Evolutionary conservation across 2,113 vertebrate genomes (phyloP).

Genomic region (Alligator mississippiensis): DNA sequence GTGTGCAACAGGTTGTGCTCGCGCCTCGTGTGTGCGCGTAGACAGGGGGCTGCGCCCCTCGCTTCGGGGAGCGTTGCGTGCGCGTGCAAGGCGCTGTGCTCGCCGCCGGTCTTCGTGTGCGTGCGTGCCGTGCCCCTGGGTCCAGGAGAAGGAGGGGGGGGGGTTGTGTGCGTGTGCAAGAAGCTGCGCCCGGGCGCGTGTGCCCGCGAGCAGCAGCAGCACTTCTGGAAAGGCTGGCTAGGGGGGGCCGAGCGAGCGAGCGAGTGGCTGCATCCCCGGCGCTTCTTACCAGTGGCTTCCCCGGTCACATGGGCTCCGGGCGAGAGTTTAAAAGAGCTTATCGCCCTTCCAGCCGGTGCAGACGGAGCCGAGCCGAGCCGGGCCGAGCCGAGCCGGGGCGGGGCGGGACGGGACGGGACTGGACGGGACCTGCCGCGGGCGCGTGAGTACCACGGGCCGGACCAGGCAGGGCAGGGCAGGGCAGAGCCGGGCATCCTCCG

Average conservation of each 20-base stretch:
- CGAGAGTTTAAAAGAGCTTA: slow-evolving; percentile 77
- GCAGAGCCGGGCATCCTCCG: too few species aligned
- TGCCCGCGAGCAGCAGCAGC: not conserved
- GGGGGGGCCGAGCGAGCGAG: slow-evolving; percentile 62
- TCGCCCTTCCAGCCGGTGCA: slow-evolving; percentile 66
- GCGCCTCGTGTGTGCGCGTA: not conserved
- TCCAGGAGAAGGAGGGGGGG: too few species aligned
- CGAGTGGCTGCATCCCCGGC: slow-evolving; percentile 65
- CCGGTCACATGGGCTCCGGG: slow-evolving; percentile 75
- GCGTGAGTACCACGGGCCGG: slow-evolving; percentile 45
- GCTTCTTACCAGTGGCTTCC: slow-evolving; percentile 74
- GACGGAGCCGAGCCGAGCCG: slow-evolving; percentile 60
- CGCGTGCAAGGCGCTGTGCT: too few species aligned
- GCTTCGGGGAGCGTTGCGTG: too few species aligned
- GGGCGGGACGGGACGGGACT: not conserved
- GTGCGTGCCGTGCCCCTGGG: too few species aligned
- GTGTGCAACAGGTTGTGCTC: not conserved
- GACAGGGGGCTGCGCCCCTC: too few species aligned
- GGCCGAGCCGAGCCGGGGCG: slow-evolving; percentile 20
- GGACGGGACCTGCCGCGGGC: too few species aligned
- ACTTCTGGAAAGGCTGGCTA: slow-evolving; percentile 57
- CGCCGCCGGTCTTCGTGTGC: too few species aligned
- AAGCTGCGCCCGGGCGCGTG: too few species aligned
- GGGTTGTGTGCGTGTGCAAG: too few species aligned
- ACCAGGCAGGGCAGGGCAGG: too few species aligned